Evolutionary conservation across 2,888 invertebrate species (phyloP), one percentile per base, ranked within the genome.

Genomic region (Tortrix viridana): DNA sequence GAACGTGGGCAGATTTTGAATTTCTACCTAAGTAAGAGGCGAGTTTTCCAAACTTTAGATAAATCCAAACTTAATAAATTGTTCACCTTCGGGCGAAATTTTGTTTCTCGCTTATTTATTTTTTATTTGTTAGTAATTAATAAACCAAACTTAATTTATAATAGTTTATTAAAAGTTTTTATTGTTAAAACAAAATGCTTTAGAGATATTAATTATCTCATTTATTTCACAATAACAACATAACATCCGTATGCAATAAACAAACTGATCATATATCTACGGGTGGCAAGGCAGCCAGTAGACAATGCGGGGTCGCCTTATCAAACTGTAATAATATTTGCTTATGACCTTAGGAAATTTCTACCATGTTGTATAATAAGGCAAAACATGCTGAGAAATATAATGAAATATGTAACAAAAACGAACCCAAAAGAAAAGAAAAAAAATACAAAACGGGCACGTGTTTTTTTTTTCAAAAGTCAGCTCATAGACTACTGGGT

Each of bases 291-390:
- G 63, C 63, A 64, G 60, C 68, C 47, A 60, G 65, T 69, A 82
- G 70, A 86, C 85, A 86, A 87, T 84, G 81, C 87, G 85, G 85
- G 85, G 85, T 82, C 81, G 73, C 65, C 63, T 81, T 85, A 86
- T 86, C 86, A 78, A 66, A 66, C 54, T 67, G 68, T 75, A 75
- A 79, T 79, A 87, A 85, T 85, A 85, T 86, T 86, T 80, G 72
- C 74, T 64, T 69, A 68, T 74, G 76, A 82, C 85, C 87, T 88
- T 85, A 81, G 76, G 79, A 79, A 76, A 75, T 78, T 77, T 80
- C 78, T 72, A 71, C 67, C 65, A 69, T 70, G 67, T 71, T 67
- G 41, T 26, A 22, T 60, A 59, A 47, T 49, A 52, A 66, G 38
- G 71, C 65, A 69, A 67, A 70, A 41, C 60, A 71, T 64, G 65